Evolutionary conservation across 1,140 invertebrate genomes (phyloP).

Genomic region (Brachionus koreanus): DNA sequence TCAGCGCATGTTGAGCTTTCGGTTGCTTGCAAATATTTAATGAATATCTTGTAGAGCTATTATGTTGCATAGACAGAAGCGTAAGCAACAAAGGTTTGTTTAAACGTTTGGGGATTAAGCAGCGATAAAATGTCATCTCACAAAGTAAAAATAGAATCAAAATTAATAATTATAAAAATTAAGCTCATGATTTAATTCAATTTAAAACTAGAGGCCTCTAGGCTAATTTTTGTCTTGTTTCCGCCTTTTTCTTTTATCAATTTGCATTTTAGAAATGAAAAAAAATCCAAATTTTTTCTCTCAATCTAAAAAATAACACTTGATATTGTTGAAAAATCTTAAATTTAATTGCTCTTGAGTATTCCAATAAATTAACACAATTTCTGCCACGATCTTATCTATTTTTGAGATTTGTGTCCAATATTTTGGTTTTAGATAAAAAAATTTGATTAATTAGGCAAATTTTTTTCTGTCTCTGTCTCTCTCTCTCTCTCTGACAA

Average conservation of each 20-base stretch:
- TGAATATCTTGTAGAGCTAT: neutral
- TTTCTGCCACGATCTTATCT: neutral
- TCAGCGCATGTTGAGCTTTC: neutral
- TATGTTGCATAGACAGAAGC: neutral
- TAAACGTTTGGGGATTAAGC: neutral
- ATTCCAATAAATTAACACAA: neutral
- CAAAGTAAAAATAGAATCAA: neutral
- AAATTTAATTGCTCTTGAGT: neutral
- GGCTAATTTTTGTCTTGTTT: neutral
- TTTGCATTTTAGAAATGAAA: neutral
- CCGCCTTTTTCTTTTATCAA: neutral
- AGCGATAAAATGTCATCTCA: neutral
- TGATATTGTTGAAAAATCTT: neutral
- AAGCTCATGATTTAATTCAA: neutral
- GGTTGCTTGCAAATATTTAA: neutral
- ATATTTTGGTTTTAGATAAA: neutral
- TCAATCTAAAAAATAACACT: neutral
- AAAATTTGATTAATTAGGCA: slow-evolving; percentile 3
- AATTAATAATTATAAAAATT: neutral
- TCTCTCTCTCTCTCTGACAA: neutral
- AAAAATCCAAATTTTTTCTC: neutral
- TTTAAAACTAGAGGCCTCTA: neutral
- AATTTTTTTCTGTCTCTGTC: neutral
- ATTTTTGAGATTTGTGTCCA: neutral
- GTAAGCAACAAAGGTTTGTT: neutral